Conservation (phyloP, 2,888 invertebrate species). For the Parasteatoda lunata region DNA sequence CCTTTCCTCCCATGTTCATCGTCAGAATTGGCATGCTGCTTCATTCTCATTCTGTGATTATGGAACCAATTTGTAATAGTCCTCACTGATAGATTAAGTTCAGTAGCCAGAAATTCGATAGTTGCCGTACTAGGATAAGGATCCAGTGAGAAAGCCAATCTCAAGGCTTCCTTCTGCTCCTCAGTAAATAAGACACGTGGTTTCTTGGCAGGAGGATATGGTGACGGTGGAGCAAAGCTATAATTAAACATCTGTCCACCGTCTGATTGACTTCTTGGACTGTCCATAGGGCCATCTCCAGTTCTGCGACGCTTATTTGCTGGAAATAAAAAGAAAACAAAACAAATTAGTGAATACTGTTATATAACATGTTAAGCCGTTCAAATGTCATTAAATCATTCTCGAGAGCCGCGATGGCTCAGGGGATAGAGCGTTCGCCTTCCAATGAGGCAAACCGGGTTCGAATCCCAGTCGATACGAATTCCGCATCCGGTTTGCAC, state of each 20-base stretch:
- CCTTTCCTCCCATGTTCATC: conserved; percentile 57
- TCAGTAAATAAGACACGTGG: conserved; percentile 97
- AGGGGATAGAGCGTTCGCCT: no score
- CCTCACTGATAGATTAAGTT: conserved; percentile 91
- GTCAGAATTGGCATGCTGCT: conserved; percentile 80
- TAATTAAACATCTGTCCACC: conserved; percentile 68
- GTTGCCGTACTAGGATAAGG: conserved; percentile 98
- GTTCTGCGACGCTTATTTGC: conserved; percentile 87
- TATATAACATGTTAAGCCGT: not conserved
- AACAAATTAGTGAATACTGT: not conserved
- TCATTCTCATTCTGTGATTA: conserved; percentile 98
- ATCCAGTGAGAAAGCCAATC: conserved; percentile 94
- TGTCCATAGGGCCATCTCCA: conserved; percentile 73
- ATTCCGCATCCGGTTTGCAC: no score
- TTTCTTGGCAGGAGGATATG: conserved; percentile 84
- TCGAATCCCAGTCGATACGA: no score
- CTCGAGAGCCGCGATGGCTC: no score
- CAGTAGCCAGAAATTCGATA: conserved; percentile 94
- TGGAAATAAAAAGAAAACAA: conserved; percentile 71
- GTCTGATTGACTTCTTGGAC: conserved; percentile 69
- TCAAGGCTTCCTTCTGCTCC: conserved; percentile 96
- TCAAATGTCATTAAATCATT: no score
- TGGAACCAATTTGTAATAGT: conserved; percentile 99
- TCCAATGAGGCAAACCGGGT: no score
- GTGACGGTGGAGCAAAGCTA: conserved; percentile 66